Base-by-base conservation (phyloP, 2,888 invertebrate genomes). In the Diadromus collaris region DNA sequence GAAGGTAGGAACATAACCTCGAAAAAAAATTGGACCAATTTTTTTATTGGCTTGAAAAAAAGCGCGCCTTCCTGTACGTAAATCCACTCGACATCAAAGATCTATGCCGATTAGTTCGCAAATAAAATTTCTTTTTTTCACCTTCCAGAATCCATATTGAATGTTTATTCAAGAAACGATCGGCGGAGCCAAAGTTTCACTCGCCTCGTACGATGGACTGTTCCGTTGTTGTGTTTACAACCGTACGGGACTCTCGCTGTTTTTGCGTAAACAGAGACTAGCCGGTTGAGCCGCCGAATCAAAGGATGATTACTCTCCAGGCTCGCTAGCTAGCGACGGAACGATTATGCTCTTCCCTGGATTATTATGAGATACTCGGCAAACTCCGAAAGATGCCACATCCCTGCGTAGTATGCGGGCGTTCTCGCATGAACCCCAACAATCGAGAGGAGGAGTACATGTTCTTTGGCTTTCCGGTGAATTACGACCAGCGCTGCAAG, bases 401-500 rank as follows among this genome's bases (percentile, higher is more conserved):
- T 85, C 90, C 90, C 2, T 91, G 90, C 61, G 90, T 89, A 13
- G 90, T 91, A 19, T 91, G 90, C 78, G 90, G 90, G 34, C 89
- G 90, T 82, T 90, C 90, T 24, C 90, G 90, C 21, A 89, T 91
- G 90, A 90, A 91, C 74, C 90, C 90, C 2, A 90, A 89, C 69
- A 91, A 91, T 68, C 87, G 88, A 2, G 88, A 88, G 72, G 90
- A 91, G 60, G 90, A 91, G 41, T 91, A 91, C 60, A 88, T 88
- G 83, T 91, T 90, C 74, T 91, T 90, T 76, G 90, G 90, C n/a
- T 90, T 90, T 71, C 90, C 90, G 0, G 90, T 90, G 1, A 90
- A 90, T 71, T 89, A 90, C 54, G 90, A 90, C 64, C 41, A 75
- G 1, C 85, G 90, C 6, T 90, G 90, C 34, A 86, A 85, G 69